Evolutionary conservation across 1,140 invertebrate genomes (phyloP).

Genomic region (Megalopta genalis): DNA sequence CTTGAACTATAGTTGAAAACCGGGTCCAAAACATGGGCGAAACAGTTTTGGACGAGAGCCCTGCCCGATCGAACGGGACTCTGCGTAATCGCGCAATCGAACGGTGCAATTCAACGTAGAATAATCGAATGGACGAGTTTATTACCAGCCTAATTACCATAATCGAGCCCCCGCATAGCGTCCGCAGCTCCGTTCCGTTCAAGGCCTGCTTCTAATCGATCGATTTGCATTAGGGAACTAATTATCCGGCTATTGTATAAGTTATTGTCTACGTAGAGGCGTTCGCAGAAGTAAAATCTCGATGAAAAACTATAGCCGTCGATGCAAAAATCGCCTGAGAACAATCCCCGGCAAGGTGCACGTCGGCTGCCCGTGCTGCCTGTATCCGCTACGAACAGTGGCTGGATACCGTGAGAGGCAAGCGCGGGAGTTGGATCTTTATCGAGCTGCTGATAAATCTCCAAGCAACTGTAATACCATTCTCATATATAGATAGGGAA

Average conservation of each 20-base stretch:
- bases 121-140: constrained; percentile 45
- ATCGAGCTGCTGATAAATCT: constrained; percentile 1
- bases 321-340: neutral
- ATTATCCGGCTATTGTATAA: constrained; percentile 71
- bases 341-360: neutral
- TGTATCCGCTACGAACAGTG: neutral
- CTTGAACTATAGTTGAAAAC: neutral
- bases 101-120: constrained; percentile 24
- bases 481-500: neutral
- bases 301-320: neutral
- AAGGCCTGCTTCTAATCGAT: constrained; percentile 69
- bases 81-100: neutral
- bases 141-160: constrained; percentile 68
- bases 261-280: constrained; percentile 42
- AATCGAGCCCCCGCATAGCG: constrained; percentile 67
- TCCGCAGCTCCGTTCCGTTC: constrained; percentile 57
- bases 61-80: constrained; percentile 6
- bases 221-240: constrained; percentile 71
- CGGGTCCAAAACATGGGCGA: neutral
- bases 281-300: neutral
- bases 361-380: neutral
- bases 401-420: neutral
- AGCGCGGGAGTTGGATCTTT: neutral
- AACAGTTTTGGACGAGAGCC: neutral
- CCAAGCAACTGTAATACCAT: neutral